Conservation (phyloP, 2,113 vertebrate genomes). For the Myanophis thanlyinensis region DNA sequence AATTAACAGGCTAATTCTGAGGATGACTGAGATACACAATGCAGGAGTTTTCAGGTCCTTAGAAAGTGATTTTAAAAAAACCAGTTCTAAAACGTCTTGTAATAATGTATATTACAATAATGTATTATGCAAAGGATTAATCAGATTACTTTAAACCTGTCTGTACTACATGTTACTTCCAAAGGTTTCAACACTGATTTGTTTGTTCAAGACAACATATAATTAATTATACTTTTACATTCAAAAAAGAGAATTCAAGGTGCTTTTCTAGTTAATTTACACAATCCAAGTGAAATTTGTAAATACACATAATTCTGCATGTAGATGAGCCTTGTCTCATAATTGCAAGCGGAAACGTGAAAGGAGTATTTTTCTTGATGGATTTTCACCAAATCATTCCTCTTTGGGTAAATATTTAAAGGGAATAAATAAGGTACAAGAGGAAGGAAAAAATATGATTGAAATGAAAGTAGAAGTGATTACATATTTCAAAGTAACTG, state of each 20-base stretch:
- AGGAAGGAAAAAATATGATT: not conserved
- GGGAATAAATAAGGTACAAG: not conserved
- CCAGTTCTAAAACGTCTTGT: not conserved
- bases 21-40: not conserved
- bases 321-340: not conserved
- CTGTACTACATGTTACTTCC: not conserved
- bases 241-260: not conserved
- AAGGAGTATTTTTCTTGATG: not conserved
- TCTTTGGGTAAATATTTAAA: not conserved
- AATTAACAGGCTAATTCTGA: not conserved
- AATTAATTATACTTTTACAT: not conserved
- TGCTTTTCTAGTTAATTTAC: not conserved
- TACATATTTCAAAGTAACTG: not conserved
- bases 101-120: not conserved
- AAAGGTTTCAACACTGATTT: not conserved
- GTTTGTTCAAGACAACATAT: not conserved
- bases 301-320: not conserved
- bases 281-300: not conserved
- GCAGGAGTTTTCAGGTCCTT: not conserved
- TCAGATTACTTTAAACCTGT: not conserved
- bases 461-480: not conserved
- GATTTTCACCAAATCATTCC: not conserved
- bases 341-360: not conserved
- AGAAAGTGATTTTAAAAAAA: not conserved
- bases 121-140: not conserved